These are phyloP conservation scores for Drosophila longiperda DNA, from an alignment of 2,888 invertebrate genomes.

Conservation along the genomic window DNA sequence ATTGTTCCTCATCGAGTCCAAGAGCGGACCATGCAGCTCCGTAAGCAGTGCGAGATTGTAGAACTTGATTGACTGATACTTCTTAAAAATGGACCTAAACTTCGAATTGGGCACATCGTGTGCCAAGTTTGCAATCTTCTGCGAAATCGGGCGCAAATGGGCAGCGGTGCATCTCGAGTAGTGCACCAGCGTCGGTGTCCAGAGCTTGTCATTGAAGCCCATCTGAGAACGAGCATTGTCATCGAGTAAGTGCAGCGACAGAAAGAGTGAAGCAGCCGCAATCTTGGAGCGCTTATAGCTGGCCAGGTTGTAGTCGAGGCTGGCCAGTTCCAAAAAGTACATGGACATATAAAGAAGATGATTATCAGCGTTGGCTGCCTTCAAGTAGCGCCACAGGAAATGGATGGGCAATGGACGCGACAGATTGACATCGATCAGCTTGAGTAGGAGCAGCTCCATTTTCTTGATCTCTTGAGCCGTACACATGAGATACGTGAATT, in stretches of 20 bases:
- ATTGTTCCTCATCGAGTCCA: slow-evolving; percentile 78
- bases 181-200: slow-evolving; percentile 91
- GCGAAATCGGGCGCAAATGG: slow-evolving; percentile 89
- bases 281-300: slow-evolving; percentile 91
- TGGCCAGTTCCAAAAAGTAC: slow-evolving; percentile 94
- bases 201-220: slow-evolving; percentile 85
- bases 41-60: slow-evolving; percentile 88
- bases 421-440: slow-evolving; percentile 91
- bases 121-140: slow-evolving; percentile 89
- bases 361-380: slow-evolving; percentile 87
- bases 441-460: slow-evolving; percentile 93
- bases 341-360: slow-evolving; percentile 92
- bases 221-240: slow-evolving; percentile 65
- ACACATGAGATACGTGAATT: slow-evolving; percentile 95
- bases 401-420: slow-evolving; percentile 94
- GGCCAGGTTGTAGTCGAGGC: slow-evolving; percentile 92
- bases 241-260: slow-evolving; percentile 82
- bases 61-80: slow-evolving; percentile 87
- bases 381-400: slow-evolving; percentile 93
- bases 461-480: slow-evolving; percentile 90
- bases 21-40: slow-evolving; percentile 85
- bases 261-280: slow-evolving; percentile 83
- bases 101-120: slow-evolving; percentile 90
- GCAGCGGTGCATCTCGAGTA: slow-evolving; percentile 91
- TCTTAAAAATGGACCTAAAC: slow-evolving; percentile 89